Evolutionary conservation across 2,888 invertebrate genomes (phyloP).

Genomic region (Tanytarsus gracilentus): DNA sequence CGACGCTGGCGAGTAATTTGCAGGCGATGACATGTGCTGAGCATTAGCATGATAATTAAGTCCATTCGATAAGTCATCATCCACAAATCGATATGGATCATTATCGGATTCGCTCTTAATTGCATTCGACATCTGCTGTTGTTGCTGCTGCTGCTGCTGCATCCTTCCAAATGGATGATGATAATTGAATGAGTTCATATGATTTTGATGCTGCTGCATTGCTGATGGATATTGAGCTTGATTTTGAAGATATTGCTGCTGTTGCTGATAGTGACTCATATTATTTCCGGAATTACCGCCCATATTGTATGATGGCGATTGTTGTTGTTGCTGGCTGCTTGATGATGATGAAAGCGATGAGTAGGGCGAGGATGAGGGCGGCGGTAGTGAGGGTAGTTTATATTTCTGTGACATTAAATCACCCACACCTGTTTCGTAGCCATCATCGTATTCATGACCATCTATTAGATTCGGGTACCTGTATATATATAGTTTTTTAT

Average conservation of each 20-base stretch:
- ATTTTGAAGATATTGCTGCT: conserved; percentile 13
- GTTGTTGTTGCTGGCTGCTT: conserved; percentile 18
- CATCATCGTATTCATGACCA: conserved; percentile 53
- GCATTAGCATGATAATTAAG: conserved; percentile 36
- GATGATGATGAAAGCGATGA: conserved; percentile 35
- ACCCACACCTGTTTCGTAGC: conserved; percentile 77
- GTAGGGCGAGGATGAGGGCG: conserved; percentile 34
- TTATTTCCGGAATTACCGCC: conserved; percentile 25
- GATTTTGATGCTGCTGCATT: conserved; percentile 33
- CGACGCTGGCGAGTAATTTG: conserved; percentile 29
- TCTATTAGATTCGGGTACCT: conserved; percentile 28
- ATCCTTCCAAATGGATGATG: conserved; percentile 12
- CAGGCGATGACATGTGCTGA: conserved; percentile 28
- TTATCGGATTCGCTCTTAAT: conserved; percentile 39
- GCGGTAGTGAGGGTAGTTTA: conserved; percentile 25
- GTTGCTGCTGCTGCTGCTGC: conserved; percentile 9
- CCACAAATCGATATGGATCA: conserved; percentile 79
- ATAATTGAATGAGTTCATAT: conserved; percentile 28
- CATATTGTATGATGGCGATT: conserved; percentile 14
- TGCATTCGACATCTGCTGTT: conserved; percentile 5
- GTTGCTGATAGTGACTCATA: conserved; percentile 18
- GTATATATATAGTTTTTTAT: not conserved
- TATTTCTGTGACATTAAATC: conserved; percentile 41
- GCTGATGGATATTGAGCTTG: conserved; percentile 17
- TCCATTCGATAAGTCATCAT: conserved; percentile 45